Evolutionary conservation across 2,797 vertebrate genomes (phyloP), one percentile per base, ranked within the genome.

Genomic region (Ciconia nigra): DNA sequence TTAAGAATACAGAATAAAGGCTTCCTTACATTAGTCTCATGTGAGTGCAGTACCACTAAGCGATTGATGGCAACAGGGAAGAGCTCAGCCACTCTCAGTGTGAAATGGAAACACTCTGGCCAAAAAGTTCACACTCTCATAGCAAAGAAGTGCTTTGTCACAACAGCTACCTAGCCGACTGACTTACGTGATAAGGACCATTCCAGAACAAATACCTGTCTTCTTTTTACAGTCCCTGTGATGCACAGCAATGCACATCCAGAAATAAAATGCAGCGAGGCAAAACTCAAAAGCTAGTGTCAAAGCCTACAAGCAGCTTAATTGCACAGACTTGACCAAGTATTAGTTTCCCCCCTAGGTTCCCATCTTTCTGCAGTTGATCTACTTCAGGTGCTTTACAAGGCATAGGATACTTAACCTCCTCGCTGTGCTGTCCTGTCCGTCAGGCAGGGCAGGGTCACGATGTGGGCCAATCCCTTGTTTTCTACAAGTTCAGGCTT

Each of bases 251-350:
- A 19, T 35, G 29, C 25, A 49, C 4, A 59, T 22, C 31, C 49
- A 54, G 62, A 91, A 85, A 47, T 47, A 67, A 89, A 66, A 51
- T 24, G 7, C 0, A 1, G 7, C 8, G 11, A 90, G 16, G 37
- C 12, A 74, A 63, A 85, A 25, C 39, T 54, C 4, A 1, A 58
- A 80, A 86, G 15, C 13, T 18, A 20, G 11, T 14, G 10, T 66
- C 44, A 86, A 73, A 29, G 20, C 13, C 22, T 57, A 37, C 19
- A 74, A 52, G 20, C 24, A 42, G 7, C 13, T 74, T 39, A 55
- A 61, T 7, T 46, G 17, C 0, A 0, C 55, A 35, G 51, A 69
- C 59, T 61, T 25, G 26, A 39, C 15, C 20, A 58, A 14, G 13
- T 54, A 4, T 26, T 73, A 12, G 22, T 42, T 83, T 65, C 33